phyloP scores from a whole-genome alignment of 2,888 invertebrate genomes.

The Spodoptera picta region DNA sequence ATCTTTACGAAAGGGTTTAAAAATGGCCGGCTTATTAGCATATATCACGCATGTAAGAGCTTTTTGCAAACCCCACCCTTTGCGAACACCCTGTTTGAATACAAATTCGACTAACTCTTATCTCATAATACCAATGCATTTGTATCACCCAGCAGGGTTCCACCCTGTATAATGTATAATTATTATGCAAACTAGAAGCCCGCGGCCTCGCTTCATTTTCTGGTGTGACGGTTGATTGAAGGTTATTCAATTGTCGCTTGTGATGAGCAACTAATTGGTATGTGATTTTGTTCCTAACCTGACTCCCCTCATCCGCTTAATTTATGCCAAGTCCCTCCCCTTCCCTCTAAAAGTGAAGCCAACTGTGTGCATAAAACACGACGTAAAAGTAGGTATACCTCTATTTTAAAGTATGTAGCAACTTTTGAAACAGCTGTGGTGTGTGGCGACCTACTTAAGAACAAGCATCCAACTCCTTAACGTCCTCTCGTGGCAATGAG shows the following conservation, averaged over 20 bases:
- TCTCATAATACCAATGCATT: constrained; percentile 62
- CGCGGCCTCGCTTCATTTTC: constrained; percentile 47
- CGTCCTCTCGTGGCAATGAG: no score
- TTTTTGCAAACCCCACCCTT: constrained; percentile 56
- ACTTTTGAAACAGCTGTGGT: constrained; percentile 7
- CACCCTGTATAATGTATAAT: constrained; percentile 42
- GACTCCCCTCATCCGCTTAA: constrained; percentile 18
- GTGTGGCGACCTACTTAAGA: constrained; percentile 1
- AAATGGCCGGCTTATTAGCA: constrained; percentile 59
- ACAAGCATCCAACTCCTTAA: not conserved
- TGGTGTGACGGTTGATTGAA: constrained; percentile 46
- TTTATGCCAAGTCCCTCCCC: not conserved
- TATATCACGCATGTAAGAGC: constrained; percentile 56
- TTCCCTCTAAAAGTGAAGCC: not conserved
- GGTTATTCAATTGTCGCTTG: constrained; percentile 47
- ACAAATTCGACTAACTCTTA: constrained; percentile 64
- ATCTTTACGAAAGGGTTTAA: constrained; percentile 50
- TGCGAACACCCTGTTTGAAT: constrained; percentile 61
- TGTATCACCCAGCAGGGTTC: constrained; percentile 48
- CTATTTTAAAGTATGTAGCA: constrained; percentile 9
- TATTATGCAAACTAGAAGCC: constrained; percentile 56
- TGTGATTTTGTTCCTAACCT: constrained; percentile 15
- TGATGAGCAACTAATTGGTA: constrained; percentile 43
- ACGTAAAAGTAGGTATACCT: not conserved
- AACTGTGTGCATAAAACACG: not conserved